Evolutionary conservation across 1,140 invertebrate genomes (phyloP).

Genomic region (Gryon sp.): DNA sequence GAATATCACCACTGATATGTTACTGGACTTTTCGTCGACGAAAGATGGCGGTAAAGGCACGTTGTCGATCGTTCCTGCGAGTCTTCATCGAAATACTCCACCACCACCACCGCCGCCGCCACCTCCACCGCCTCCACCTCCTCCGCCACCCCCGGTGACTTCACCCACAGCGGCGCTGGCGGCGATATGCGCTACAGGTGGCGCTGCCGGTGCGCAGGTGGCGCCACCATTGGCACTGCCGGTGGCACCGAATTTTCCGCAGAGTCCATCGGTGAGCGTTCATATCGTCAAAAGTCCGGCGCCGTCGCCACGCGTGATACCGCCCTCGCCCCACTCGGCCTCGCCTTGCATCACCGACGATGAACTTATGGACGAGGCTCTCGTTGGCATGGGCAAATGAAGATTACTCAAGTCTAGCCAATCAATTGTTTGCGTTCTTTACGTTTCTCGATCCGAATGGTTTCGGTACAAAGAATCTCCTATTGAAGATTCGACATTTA

Average conservation of each 20-base stretch:
- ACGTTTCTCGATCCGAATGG: slow-evolving; percentile 31
- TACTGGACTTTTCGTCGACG: slow-evolving; percentile 83
- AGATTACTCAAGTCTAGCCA: slow-evolving; percentile 72
- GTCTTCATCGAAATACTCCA: slow-evolving; percentile 76
- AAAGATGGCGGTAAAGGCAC: slow-evolving; percentile 72
- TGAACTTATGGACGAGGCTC: slow-evolving; percentile 92
- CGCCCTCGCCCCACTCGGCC: slow-evolving; percentile 85
- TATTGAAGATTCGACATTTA: too few species aligned
- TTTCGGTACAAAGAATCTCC: slow-evolving; percentile 5
- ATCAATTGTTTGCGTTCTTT: slow-evolving; percentile 52
- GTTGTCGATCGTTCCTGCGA: slow-evolving; percentile 68
- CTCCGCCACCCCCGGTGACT: slow-evolving; percentile 4
- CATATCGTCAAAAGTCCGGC: slow-evolving; percentile 90
- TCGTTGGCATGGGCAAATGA: slow-evolving; percentile 87
- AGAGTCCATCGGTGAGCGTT: slow-evolving; percentile 86
- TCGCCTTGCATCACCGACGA: slow-evolving; percentile 92
- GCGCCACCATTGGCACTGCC: slow-evolving; percentile 16
- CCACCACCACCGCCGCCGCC: slow-evolving; percentile 24
- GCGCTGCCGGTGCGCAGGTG: neutral
- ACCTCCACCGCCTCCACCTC: slow-evolving; percentile 17
- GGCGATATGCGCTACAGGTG: neutral
- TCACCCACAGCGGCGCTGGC: neutral
- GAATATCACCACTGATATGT: slow-evolving; percentile 82
- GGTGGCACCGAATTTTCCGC: slow-evolving; percentile 73
- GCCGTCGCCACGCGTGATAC: slow-evolving; percentile 83